These are phyloP conservation scores for Salpingus planirostris DNA, from an alignment of 2,888 invertebrate genomes.

Conservation along the genomic window DNA sequence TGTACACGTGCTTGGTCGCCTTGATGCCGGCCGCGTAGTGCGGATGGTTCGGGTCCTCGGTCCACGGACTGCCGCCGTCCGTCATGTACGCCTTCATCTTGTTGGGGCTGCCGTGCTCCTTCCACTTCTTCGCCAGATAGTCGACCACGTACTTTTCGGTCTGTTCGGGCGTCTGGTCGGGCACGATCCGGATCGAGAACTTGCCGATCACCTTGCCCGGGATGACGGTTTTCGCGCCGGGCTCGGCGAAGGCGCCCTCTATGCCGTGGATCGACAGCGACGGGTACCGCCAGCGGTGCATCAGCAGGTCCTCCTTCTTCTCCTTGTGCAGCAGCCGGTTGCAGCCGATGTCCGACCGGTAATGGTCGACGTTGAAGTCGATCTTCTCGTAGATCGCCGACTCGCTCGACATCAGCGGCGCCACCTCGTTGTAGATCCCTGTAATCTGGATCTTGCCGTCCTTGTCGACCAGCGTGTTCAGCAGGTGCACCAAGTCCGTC, in stretches of 20 bases:
- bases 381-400: slow-evolving; percentile 67
- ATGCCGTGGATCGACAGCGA: slow-evolving; percentile 91
- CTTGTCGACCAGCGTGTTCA: slow-evolving; percentile 75
- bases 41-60: slow-evolving; percentile 83
- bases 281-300: slow-evolving; percentile 94
- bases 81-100: slow-evolving; percentile 51
- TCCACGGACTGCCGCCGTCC: slow-evolving; percentile 80
- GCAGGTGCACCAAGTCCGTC: slow-evolving; percentile 80
- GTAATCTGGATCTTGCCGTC: slow-evolving; percentile 80
- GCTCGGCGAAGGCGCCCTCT: slow-evolving; percentile 88
- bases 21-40: slow-evolving; percentile 84
- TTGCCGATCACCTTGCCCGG: slow-evolving; percentile 91
- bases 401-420: slow-evolving; percentile 60
- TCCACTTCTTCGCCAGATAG: slow-evolving; percentile 71
- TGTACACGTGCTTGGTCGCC: slow-evolving; percentile 78
- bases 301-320: slow-evolving; percentile 73
- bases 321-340: slow-evolving; percentile 62
- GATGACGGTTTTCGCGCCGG: slow-evolving; percentile 93
- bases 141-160: slow-evolving; percentile 72
- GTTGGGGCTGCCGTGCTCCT: slow-evolving; percentile 75
- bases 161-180: slow-evolving; percentile 78
- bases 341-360: slow-evolving; percentile 64
- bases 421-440: slow-evolving; percentile 76
- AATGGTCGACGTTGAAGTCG: slow-evolving; percentile 77
- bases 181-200: slow-evolving; percentile 95